phyloP scores from a whole-genome alignment of 2,797 vertebrate genomes.

The Pseudochirops corinnae region DNA sequence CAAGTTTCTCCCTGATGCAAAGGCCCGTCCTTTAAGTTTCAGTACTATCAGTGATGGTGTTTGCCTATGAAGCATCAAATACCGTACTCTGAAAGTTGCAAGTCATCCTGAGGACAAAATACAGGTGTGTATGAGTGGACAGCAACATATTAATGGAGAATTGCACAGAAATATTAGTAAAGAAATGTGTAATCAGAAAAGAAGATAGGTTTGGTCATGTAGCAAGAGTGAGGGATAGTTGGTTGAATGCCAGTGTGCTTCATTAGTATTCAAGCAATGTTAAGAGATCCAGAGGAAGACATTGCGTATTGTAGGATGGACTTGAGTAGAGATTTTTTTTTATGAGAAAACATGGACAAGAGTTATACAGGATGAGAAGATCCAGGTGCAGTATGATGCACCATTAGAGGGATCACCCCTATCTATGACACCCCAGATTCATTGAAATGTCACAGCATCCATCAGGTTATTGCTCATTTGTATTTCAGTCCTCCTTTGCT shows the following conservation, averaged over 20 bases:
- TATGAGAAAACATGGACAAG: background rate
- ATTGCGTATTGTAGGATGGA: background rate
- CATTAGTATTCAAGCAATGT: background rate
- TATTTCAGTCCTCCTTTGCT: background rate
- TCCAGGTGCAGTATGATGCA: background rate
- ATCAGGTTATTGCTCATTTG: background rate
- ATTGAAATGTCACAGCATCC: background rate
- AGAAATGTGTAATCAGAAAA: background rate
- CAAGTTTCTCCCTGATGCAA: background rate
- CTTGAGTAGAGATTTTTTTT: background rate
- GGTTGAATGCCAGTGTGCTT: background rate
- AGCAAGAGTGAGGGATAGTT: background rate
- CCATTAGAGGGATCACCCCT: background rate
- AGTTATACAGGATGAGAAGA: background rate
- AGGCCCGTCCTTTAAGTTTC: background rate
- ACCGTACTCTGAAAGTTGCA: background rate
- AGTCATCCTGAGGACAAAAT: background rate
- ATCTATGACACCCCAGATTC: background rate
- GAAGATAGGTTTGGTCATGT: background rate
- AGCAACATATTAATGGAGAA: background rate
- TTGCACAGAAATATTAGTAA: background rate
- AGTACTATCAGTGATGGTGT: background rate
- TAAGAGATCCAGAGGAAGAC: background rate
- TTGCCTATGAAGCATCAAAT: background rate
- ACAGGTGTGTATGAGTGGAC: background rate